Evolutionary conservation across 2,888 invertebrate species (phyloP).

Genomic region (Chymomyza procnemis): DNA sequence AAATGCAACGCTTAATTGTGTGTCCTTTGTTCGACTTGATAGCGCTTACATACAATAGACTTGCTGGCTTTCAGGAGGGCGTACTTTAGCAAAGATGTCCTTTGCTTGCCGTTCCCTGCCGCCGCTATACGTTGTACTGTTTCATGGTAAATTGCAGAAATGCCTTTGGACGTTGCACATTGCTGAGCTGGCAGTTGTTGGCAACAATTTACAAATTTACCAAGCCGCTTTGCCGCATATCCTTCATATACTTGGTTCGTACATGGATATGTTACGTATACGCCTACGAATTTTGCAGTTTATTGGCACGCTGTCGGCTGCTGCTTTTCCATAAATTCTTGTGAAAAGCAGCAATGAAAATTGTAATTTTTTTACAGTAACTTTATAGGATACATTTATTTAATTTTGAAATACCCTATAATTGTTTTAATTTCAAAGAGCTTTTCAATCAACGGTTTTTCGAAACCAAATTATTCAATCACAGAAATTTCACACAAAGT

Average conservation of each 20-base stretch:
- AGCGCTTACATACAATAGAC: not conserved
- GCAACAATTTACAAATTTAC: not conserved
- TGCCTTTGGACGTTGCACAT: not conserved
- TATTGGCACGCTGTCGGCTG: not conserved
- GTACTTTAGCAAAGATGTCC: not conserved
- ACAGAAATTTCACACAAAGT: too few species aligned
- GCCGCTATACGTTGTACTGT: too few species aligned
- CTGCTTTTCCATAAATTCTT: not conserved
- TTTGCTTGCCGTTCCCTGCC: not conserved
- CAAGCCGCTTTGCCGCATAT: not conserved
- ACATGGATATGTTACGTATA: constrained; percentile 25
- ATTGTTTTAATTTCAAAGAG: too few species aligned
- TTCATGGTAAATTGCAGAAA: not conserved
- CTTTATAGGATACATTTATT: constrained; percentile 23
- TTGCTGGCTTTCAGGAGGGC: not conserved
- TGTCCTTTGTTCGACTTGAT: not conserved
- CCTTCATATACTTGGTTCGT: not conserved
- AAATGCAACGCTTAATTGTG: constrained; percentile 62
- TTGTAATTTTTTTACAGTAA: not conserved
- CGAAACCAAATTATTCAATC: too few species aligned
- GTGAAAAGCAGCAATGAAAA: not conserved
- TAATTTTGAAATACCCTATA: constrained; percentile 20
- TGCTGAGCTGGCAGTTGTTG: not conserved
- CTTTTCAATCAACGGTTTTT: too few species aligned
- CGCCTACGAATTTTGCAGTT: constrained; percentile 25